phyloP scores from a whole-genome alignment of 2,113 vertebrate genomes.

The Stictonetta naevosa region DNA sequence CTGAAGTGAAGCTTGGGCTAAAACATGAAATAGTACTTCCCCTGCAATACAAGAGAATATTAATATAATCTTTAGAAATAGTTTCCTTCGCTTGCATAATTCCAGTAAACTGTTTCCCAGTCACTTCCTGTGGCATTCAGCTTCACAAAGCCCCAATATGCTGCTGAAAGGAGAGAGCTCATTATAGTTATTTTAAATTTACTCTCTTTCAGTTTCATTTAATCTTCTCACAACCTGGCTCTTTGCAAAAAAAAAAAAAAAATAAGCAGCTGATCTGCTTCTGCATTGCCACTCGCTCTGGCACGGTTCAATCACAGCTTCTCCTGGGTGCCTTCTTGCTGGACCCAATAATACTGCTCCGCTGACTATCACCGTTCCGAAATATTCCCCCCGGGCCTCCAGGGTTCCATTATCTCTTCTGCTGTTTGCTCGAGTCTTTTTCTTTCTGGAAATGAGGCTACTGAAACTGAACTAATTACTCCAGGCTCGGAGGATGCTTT shows the following conservation, averaged over 20 bases:
- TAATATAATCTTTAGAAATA: neutral
- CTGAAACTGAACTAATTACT: slow-evolving; percentile 51
- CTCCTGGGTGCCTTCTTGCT: neutral
- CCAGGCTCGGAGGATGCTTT: slow-evolving; percentile 20
- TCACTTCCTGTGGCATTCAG: neutral
- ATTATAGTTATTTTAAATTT: neutral
- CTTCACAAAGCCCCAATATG: neutral
- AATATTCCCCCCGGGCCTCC: neutral
- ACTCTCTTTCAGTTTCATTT: neutral
- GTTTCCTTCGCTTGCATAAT: neutral
- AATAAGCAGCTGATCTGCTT: neutral
- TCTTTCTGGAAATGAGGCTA: slow-evolving; percentile 53
- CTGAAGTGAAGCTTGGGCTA: neutral
- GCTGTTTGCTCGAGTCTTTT: neutral
- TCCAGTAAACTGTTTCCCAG: neutral
- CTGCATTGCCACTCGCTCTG: neutral
- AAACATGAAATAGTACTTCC: neutral
- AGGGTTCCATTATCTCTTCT: slow-evolving; percentile 20
- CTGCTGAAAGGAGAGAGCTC: neutral
- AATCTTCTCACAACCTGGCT: neutral
- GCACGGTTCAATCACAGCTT: neutral
- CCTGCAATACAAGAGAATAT: neutral
- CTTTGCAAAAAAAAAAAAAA: neutral
- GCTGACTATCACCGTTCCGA: neutral
- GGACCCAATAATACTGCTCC: neutral